phyloP scores from a whole-genome alignment of 1,140 invertebrate genomes.

The Brachionus manjavacas region DNA sequence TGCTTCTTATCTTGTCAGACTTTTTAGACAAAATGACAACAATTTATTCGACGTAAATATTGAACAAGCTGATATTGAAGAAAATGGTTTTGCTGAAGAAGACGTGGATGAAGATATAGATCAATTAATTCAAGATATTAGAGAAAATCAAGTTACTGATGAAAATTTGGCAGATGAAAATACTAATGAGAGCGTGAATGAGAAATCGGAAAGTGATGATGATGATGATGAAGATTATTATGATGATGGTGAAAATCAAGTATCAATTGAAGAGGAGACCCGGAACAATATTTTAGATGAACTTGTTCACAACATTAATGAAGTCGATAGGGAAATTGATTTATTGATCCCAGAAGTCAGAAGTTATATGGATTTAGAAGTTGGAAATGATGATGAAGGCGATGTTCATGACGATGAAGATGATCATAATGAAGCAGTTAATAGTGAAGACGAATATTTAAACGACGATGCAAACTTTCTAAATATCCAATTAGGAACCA shows the following conservation, averaged over 20 bases:
- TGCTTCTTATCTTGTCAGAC: neutral
- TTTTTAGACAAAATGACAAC: neutral
- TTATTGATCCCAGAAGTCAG: neutral
- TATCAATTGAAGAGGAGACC: neutral
- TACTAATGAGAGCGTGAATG: neutral
- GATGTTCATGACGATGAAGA: neutral
- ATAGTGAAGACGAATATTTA: neutral
- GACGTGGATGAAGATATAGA: neutral
- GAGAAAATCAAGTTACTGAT: neutral
- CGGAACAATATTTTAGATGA: neutral
- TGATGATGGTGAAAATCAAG: neutral
- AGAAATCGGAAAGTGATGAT: neutral
- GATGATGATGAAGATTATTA: neutral
- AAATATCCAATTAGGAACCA: neutral
- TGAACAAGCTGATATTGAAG: neutral
- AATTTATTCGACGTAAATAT: neutral
- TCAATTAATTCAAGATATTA: neutral
- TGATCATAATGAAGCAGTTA: neutral
- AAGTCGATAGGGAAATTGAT: neutral
- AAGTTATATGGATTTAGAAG: neutral
- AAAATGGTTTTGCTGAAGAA: neutral
- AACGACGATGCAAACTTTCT: neutral
- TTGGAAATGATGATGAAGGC: neutral
- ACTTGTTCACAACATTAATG: neutral
- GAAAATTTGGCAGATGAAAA: neutral